phyloP scores from a whole-genome alignment of 2,888 invertebrate genomes.

The Synergus laeviventris region DNA sequence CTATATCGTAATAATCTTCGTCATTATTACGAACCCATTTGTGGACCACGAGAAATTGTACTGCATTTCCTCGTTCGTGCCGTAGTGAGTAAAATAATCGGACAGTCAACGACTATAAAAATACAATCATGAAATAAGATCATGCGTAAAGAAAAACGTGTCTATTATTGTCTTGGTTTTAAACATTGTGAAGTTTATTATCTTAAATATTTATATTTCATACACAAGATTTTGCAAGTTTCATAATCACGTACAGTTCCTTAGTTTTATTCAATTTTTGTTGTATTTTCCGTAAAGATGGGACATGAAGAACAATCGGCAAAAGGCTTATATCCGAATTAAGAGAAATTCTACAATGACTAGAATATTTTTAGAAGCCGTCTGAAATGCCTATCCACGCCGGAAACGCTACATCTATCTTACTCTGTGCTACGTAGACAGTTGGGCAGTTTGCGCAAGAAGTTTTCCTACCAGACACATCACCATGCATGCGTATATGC shows the following conservation, averaged over 20 bases:
- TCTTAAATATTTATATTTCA: too few relatives aligned
- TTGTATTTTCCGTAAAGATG: background rate
- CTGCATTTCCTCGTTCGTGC: background rate
- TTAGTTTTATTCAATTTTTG: too few relatives aligned
- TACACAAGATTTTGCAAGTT: too few relatives aligned
- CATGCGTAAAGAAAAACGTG: too few relatives aligned
- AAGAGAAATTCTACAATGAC: background rate
- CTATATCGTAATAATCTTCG: too few relatives aligned
- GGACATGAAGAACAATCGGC: background rate
- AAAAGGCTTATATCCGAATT: background rate
- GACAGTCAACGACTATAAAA: too few relatives aligned
- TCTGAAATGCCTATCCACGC: conserved; percentile 46
- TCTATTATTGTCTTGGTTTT: too few relatives aligned
- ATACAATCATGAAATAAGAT: too few relatives aligned
- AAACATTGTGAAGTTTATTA: too few relatives aligned
- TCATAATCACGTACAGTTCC: too few relatives aligned
- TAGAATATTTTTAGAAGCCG: background rate
- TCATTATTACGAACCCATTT: too few relatives aligned
- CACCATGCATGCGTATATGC: conserved; percentile 46
- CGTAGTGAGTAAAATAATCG: background rate
- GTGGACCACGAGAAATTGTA: too few relatives aligned
- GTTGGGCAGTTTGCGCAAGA: conserved; percentile 55
- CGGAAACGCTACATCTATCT: conserved; percentile 54
- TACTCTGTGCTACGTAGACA: conserved; percentile 52
- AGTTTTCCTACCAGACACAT: conserved; percentile 54